A percentile compares a stretch with the other conserved stretches of the same genome.
Evolutionary conservation across 2,888 invertebrate genomes (phyloP).

Genomic region (Acleris holmiana): DNA sequence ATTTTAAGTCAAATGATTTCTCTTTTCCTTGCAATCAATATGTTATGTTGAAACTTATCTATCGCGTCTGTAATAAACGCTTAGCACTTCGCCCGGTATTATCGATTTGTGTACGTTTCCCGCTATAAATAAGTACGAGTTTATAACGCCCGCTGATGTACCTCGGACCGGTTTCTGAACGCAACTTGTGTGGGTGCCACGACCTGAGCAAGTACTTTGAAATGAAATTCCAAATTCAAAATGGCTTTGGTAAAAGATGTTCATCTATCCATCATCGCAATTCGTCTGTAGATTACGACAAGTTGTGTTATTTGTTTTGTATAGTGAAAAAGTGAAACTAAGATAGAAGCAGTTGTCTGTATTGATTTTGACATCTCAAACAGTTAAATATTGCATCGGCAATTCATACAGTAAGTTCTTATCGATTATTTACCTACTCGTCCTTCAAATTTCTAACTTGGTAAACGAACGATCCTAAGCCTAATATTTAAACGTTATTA

Average conservation of each 20-base stretch:
- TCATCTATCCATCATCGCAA: conserved; percentile 6
- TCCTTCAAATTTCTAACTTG: conserved; percentile 16
- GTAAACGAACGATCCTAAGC: conserved; percentile 16
- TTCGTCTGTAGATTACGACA: conserved; percentile 27
- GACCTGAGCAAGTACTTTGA: conserved; percentile 51
- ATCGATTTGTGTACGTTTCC: conserved; percentile 81
- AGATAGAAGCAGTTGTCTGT: conserved; percentile 23
- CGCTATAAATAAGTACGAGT: conserved; percentile 79
- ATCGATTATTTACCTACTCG: conserved; percentile 1
- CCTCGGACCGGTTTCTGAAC: conserved; percentile 71
- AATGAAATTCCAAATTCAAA: conserved; percentile 60
- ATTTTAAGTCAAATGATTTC: conserved; percentile 9
- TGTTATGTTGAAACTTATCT: conserved; percentile 46
- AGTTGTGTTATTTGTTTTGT: conserved; percentile 66
- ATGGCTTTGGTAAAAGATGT: conserved; percentile 22
- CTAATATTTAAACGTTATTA: conserved; percentile 15
- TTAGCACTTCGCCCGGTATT: conserved; percentile 60
- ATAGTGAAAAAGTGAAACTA: conserved; percentile 19
- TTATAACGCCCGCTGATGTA: conserved; percentile 69
- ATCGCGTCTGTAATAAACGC: conserved; percentile 33
- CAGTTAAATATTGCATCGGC: conserved; percentile 36
- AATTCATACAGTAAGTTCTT: conserved; percentile 37
- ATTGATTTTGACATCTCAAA: conserved; percentile 20
- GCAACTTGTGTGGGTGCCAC: conserved; percentile 69
- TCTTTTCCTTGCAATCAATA: conserved; percentile 39